Base-by-base conservation (phyloP, 2,113 vertebrate genomes). In the Dasyurus viverrinus region DNA sequence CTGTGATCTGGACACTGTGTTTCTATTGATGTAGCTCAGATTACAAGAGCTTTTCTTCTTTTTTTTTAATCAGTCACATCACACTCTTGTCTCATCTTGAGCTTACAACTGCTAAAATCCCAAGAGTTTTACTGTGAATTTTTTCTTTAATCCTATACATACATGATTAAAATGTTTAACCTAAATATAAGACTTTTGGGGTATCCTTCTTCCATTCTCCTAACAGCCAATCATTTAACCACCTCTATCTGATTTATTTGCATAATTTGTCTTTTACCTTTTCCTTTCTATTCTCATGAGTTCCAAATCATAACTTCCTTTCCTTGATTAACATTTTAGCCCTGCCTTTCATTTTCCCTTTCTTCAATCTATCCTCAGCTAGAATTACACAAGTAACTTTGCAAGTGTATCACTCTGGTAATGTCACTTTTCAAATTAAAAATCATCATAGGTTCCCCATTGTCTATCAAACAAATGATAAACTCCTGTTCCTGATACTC, bases 1-100 rank as follows among this genome's bases (percentile, higher is more conserved):
- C 68, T 84, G 68, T 84, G 68, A 84, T 84, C 68, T 84, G 68
- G 68, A 84, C n/a, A 84, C 68, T 84, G 68, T 84, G 68, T n/a
- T 84, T 84, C 68, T 42, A 84, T 84, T 84, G 68, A 84, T 84
- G 16, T 23, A 42, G 68, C 68, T 84, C 68, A 42, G n/a, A 84
- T 84, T 84, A 84, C 68, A 42, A 84, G 68, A 42, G 68, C 6
- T 42, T 42, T 84, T 52, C 50, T 52, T 52, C 50, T 52, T 42
- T n/a, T 60, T 60, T 60, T 68, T 36, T 4, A 76, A 84, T 42
- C 19, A 84, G 68, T 84, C 68, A 76, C 60, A 84, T 84, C 68
- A 84, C n/a, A 84, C n/a, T 42, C n/a, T 84, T 84, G 68, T 19
- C 68, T 84, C 68, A 84, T 84, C 36, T 84, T 84, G 68, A 84